Base-by-base conservation (phyloP, 2,888 invertebrate genomes). In the Drosophila percnosoma region DNA sequence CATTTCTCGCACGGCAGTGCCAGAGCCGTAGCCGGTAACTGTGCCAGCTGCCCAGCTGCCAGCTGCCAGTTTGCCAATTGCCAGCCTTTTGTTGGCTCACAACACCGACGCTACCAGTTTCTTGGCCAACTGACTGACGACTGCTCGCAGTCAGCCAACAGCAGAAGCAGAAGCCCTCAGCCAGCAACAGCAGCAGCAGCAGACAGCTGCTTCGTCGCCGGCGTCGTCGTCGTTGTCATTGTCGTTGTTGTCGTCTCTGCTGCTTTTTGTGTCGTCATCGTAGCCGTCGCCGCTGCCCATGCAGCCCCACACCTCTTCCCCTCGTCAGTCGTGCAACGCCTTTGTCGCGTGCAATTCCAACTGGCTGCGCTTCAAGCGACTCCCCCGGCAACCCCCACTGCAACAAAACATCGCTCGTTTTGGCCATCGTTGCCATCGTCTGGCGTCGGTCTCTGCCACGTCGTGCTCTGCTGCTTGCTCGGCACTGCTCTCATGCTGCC, bases 111-210 rank as follows among this genome's bases (percentile, higher is more conserved):
- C 87, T 89, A 86, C 87, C 88, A 87, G 89, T 91, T 91, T 91
- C 89, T 91, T 91, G 90, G 92, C 91, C 91, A 91, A 91, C 91
- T 91, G 89, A 87, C 87, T 87, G 91, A 91, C 91, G 91, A 91
- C 91, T 91, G 91, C 90, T 90, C 89, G 89, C 79, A 82, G 88
- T 86, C 89, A 87, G 90, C 88, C 87, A 89, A 78, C 85, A 87
- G 85, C 88, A 69, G 78, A 71, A 73, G 79, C 89, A 84, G 83
- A 78, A 88, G 89, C 90, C 88, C 89, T 80, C 90, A 85, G 77
- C 73, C 83, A 76, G 82, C 83, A 80, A 64, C 79, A 83, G 69
- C 75, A 80, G 79, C 87, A 73, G 78, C 64, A 29, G 42, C 68
- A 68, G 72, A 55, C 63, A 61, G 57, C 60, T 61, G 61, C 61